phyloP scores from a whole-genome alignment of 2,113 vertebrate genomes.

The Saimiri boliviensis region DNA sequence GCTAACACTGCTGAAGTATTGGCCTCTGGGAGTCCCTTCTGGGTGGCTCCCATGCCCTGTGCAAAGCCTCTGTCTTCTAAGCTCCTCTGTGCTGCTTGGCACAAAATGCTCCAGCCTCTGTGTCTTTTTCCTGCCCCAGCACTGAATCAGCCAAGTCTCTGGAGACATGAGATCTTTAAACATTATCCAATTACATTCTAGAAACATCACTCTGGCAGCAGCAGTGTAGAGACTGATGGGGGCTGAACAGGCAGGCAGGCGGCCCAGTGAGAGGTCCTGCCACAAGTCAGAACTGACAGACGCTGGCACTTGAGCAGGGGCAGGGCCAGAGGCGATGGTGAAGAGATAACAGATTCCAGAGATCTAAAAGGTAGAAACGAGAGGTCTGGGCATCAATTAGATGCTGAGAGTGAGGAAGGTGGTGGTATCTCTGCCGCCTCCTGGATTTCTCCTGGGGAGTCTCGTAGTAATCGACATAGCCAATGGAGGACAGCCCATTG shows the following conservation, averaged over 20 bases:
- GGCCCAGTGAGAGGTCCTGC: not conserved
- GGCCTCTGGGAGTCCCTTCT: not conserved
- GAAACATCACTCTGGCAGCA: not conserved
- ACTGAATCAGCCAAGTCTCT: not conserved
- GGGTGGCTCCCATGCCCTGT: not conserved
- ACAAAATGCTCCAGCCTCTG: not conserved
- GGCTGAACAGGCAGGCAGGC: not conserved
- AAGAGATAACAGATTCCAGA: not conserved
- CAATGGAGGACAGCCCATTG: not conserved
- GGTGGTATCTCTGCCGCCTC: not conserved
- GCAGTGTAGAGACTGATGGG: not conserved
- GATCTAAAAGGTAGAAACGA: not conserved
- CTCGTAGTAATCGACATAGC: not conserved
- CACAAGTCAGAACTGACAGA: not conserved
- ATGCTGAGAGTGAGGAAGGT: no score
- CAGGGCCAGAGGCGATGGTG: no score
- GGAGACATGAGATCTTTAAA: slow-evolving; percentile 1
- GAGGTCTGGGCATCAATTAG: not conserved
- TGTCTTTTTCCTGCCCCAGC: not conserved
- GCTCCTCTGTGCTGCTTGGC: not conserved
- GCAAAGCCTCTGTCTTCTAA: not conserved
- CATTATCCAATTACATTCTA: not conserved
- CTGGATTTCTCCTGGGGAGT: not conserved
- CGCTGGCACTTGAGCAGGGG: not conserved
- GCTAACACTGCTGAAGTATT: not conserved